Base-by-base conservation (phyloP, 2,888 invertebrate genomes). In the Drymonia ruficornis region DNA sequence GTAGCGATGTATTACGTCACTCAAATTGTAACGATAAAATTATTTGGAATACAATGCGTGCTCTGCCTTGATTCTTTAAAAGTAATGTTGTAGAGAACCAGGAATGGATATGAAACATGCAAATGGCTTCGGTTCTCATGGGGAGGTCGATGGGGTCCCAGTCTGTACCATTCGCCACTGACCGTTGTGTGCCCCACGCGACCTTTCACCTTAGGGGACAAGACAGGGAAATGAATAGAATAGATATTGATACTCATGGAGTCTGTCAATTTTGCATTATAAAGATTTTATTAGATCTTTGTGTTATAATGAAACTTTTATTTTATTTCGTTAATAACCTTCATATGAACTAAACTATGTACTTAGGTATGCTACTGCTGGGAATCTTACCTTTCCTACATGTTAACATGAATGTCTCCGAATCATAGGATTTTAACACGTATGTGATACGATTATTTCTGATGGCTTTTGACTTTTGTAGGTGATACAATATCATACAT, bases 181-280 rank as follows among this genome's bases (percentile, higher is more conserved):
- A 89, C 91, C 90, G 89, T 79, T 86, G 84, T 83, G 83, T 84
- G 85, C 89, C 87, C 87, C 81, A 78, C 72, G 78, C 83, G 86
- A 89, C 89, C 89, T 91, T 90, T 90, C 86, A 90, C 87, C 89
- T 87, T 81, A 84, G 87, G 89, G 88, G 84, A 81, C 69, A 53
- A 72, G 64, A 83, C 74, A 79, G 50, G 12, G 58, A 56, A 56
- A 59, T 15, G 11, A 1, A 52, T 83, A 18, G 86, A 89, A 81
- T 70, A 40, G 73, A 16, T 16, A 45, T 28, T 23, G 12, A 31
- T 31, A 31, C 31, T 31, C n/a, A n/a, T 36, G 11, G n/a, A 36
- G 4, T 5, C 0, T 36, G 3, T 1, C 1, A 31, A 1, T 0
- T 11, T 31, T 31, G 31, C 3, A 31, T 31, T 31, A 23, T 23